These are phyloP conservation scores for Aspidoscelis tigris DNA, from an alignment of 2,113 vertebrate genomes.

Conservation along the genomic window DNA sequence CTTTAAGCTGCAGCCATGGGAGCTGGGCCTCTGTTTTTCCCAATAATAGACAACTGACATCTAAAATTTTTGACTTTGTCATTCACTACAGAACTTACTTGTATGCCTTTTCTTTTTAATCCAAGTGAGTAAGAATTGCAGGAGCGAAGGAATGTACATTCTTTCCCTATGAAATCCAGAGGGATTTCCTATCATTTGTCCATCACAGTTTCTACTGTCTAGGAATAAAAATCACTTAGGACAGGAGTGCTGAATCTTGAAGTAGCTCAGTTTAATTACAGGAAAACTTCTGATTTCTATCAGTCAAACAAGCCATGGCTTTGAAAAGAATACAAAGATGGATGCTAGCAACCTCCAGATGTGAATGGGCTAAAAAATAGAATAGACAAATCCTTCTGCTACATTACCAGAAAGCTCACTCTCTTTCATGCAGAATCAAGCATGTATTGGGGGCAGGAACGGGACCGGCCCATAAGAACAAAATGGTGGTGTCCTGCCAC, in stretches of 20 bases:
- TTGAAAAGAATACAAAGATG: not conserved
- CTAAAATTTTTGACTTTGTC: not conserved
- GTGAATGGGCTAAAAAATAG: not conserved
- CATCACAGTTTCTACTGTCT: not conserved
- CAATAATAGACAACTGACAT: not conserved
- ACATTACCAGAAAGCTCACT: not conserved
- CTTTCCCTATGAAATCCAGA: not conserved
- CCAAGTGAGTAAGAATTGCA: not conserved
- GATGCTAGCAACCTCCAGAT: not conserved
- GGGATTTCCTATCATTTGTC: not conserved
- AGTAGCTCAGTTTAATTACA: not conserved
- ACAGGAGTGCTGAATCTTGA: not conserved
- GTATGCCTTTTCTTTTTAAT: not conserved
- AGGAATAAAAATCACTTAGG: not conserved
- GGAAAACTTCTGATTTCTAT: not conserved
- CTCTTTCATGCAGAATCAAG: not conserved
- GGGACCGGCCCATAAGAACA: not conserved
- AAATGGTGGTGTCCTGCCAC: no score
- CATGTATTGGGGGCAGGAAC: not conserved
- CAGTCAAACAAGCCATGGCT: not conserved
- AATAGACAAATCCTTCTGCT: not conserved
- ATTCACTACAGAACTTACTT: not conserved
- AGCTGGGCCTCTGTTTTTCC: not conserved
- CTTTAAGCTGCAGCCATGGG: not conserved
- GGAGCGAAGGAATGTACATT: not conserved